Percentiles rank a stretch among this genome's conserved stretches.
Conservation (phyloP, 2,888 invertebrate species). For the Catocala nupta region DNA sequence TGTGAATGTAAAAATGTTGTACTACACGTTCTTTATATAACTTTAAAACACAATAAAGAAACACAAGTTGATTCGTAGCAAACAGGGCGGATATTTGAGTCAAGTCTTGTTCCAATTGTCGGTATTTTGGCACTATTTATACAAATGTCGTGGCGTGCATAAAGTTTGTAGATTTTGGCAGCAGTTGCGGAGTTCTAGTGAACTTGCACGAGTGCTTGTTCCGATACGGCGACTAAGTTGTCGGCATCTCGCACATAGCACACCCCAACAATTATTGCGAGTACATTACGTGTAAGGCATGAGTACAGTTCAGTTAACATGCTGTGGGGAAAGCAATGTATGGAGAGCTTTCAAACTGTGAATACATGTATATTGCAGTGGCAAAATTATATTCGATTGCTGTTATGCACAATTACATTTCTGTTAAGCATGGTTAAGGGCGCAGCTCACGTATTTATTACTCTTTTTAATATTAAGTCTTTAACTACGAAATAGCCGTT, state of each 20-base stretch:
- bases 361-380: background rate
- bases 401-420: too few species aligned
- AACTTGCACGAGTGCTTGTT: constrained; percentile 33
- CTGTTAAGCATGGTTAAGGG: too few species aligned
- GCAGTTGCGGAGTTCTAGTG: constrained; percentile 39
- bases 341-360: background rate
- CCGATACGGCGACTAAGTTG: constrained; percentile 26
- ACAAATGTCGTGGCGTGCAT: constrained; percentile 30
- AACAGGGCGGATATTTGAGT: constrained; percentile 18
- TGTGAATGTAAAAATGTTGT: too few species aligned
- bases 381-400: too few species aligned
- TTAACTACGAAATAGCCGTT: too few species aligned
- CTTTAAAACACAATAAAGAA: background rate
- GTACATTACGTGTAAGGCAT: too few species aligned
- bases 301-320: too few species aligned
- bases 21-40: background rate
- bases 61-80: constrained; percentile 17
- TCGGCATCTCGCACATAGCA: constrained; percentile 26
- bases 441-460: too few species aligned
- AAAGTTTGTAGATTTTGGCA: constrained; percentile 47
- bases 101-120: constrained; percentile 21
- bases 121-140: constrained; percentile 32
- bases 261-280: constrained; percentile 4
- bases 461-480: too few species aligned
- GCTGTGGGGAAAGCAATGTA: too few species aligned